Evolutionary conservation across 37 sponge, comb jelly and placozoan genomes (phyloP).

Genomic region (Hormiphora californensis): DNA sequence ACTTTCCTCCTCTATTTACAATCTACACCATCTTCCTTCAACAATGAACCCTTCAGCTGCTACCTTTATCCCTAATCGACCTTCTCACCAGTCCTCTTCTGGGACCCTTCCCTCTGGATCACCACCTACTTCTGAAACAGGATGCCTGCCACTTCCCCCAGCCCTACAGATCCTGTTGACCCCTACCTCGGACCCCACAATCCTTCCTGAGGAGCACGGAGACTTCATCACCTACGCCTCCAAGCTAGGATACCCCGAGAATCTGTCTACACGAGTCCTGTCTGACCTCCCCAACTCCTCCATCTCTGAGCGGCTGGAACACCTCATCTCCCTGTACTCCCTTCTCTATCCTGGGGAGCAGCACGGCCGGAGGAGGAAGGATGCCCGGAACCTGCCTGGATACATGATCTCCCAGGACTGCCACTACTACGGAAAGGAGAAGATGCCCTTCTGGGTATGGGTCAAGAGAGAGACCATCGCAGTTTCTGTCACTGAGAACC

Average conservation of each 20-base stretch:
- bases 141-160: neutral
- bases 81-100: too few relatives aligned
- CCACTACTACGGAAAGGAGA: constrained; percentile 37
- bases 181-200: neutral
- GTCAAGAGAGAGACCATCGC: constrained; percentile 41
- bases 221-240: neutral
- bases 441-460: constrained; percentile 49
- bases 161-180: neutral
- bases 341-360: neutral
- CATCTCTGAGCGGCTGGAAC: neutral
- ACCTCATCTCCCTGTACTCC: neutral
- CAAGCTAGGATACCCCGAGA: constrained; percentile 31
- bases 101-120: too few relatives aligned
- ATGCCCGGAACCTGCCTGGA: constrained; percentile 3
- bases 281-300: neutral
- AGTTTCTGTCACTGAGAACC: neutral
- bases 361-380: neutral
- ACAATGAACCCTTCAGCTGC: too few relatives aligned
- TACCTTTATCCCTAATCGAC: too few relatives aligned
- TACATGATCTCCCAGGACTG: constrained; percentile 48
- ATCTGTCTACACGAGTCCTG: neutral
- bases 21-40: neutral
- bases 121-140: too few relatives aligned
- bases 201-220: neutral
- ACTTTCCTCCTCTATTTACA: neutral